Conservation (phyloP, 53 echinoderm and acorn worm genomes). For the Stichopus horrens region DNA sequence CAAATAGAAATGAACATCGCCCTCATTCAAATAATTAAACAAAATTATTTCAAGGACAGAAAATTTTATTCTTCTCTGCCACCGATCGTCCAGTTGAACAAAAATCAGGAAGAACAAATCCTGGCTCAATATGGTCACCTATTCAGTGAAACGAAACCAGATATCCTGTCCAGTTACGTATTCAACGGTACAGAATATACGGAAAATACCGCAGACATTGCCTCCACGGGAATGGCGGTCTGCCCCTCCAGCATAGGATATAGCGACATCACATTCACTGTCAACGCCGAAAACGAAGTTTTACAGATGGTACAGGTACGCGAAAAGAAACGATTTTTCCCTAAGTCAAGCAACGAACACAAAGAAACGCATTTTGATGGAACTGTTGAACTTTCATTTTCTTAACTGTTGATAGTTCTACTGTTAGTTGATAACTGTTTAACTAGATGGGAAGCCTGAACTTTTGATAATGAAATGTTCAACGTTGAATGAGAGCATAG, state of each 20-base stretch:
- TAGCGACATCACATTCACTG: background rate
- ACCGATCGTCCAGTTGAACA: slow-evolving; percentile 25
- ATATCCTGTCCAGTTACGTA: background rate
- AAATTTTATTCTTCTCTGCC: slow-evolving; percentile 5
- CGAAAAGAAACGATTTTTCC: too few species aligned
- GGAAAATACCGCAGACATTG: background rate
- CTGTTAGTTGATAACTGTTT: too few species aligned
- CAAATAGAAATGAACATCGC: background rate
- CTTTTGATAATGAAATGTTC: too few species aligned
- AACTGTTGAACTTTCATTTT: too few species aligned
- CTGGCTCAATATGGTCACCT: background rate
- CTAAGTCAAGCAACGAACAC: too few species aligned
- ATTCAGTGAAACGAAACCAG: background rate
- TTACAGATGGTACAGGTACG: slow-evolving; percentile 36
- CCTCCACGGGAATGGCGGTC: background rate
- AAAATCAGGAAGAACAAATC: background rate
- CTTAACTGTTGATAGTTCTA: too few species aligned
- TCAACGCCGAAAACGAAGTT: slow-evolving; percentile 5
- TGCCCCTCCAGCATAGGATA: background rate
- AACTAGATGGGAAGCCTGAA: too few species aligned
- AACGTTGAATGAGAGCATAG: too few species aligned
- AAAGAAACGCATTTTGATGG: too few species aligned
- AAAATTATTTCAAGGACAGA: slow-evolving; percentile 24
- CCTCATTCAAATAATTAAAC: background rate
- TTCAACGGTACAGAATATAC: background rate